phyloP scores from a whole-genome alignment of 2,113 vertebrate genomes.

The Meriones unguiculatus region DNA sequence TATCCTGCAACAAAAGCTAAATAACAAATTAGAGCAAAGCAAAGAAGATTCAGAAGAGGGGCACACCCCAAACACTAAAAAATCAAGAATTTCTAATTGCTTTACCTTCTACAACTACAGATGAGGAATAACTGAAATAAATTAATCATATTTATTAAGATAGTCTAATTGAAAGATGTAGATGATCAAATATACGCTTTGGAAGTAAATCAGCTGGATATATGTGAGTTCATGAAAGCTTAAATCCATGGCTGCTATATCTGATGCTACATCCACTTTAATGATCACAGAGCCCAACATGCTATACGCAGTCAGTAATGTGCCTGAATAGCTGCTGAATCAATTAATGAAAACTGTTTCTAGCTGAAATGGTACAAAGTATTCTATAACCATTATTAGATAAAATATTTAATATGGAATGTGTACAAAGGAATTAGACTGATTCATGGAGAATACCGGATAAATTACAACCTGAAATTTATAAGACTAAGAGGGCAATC shows the following conservation, averaged over 20 bases:
- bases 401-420: neutral
- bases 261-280: rapidly evolving
- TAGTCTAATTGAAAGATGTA: neutral
- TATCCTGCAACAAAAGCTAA: neutral
- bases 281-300: neutral
- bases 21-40: neutral
- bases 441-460: neutral
- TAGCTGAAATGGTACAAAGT: neutral
- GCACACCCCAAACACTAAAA: neutral
- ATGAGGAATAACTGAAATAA: conserved; percentile 35
- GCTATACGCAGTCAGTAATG: neutral
- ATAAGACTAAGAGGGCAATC: neutral
- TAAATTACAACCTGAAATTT: neutral
- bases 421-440: neutral
- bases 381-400: neutral
- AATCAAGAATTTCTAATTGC: neutral
- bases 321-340: neutral
- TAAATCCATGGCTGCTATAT: neutral
- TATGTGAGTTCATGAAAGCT: neutral
- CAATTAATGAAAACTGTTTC: neutral
- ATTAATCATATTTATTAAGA: neutral
- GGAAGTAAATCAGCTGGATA: neutral
- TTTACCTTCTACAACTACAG: neutral
- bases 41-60: neutral
- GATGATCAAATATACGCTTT: neutral